Base-by-base conservation (phyloP, 2,888 invertebrate genomes). In the Drosophila stalkeri region DNA sequence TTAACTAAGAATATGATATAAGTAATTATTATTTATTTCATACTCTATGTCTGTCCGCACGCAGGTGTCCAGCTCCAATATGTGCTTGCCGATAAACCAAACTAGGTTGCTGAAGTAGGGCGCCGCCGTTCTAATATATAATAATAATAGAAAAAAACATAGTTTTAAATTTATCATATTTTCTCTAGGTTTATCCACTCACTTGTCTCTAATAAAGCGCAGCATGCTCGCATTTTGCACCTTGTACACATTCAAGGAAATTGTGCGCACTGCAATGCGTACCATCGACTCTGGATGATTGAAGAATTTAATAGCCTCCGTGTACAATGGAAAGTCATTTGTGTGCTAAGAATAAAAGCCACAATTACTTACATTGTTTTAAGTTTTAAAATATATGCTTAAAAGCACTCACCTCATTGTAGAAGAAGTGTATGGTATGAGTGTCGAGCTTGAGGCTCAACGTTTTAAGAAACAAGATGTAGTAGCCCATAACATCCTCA, bases 401-500 rank as follows among this genome's bases (percentile, higher is more conserved):
- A 3, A 20, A 2, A n/a, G 1, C 2, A 16, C 69, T 61, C 69
- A 92, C 93, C 90, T 99, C 99, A 94, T 99, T 99, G 93, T 99
- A 99, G 94, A 99, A 99, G 94, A 99, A 99, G 93, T 99, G 99
- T 91, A 99, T 99, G 2, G 99, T 99, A 92, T 99, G 98, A 77
- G 97, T 96, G 94, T 99, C 99, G 60, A 99, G 94, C 94, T 99
- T 99, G 65, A 99, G 94, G 86, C 99, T 99, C 62, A 99, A 94
- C 0, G 99, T 99, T 94, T 99, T 99, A 81, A 99, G 94, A 93
- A 99, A 99, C 57, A 99, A 98, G 92, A 99, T 99, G 93, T 99
- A 99, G 93, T 99, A 99, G 2, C 99, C 99, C 98, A 99, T 99
- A 55, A 99, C 99, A 94, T 99, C 99, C 93, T 99, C 99, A 93